Base-by-base conservation (phyloP, 2,113 vertebrate genomes). In the Oostethus manadensis region DNA sequence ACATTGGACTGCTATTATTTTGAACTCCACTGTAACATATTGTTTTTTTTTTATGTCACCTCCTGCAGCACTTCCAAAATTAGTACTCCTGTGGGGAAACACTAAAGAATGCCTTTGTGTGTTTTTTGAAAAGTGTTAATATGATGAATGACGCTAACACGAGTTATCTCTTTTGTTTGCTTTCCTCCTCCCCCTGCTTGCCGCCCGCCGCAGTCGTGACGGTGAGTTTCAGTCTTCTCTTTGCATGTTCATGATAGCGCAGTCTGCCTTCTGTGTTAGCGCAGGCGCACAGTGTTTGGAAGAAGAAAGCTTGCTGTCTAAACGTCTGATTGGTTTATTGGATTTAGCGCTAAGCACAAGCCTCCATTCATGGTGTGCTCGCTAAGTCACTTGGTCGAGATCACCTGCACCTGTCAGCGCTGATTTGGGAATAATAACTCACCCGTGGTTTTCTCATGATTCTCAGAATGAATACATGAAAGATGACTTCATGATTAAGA, bases 401-500 rank as follows among this genome's bases (percentile, higher is more conserved):
- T 66, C 58, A 60, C 53, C 63, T 21, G 22, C 8, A 20, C 3
- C 23, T 40, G 66, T 16, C 9, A 8, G n/a, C 20, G 3, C 53
- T 8, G 53, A 40, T 55, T 14, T 55, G 17, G 9, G 1, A 16
- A 8, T 20, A 21, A 13, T 55, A 20, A 56, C 53, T 35, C 29
- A 18, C 15, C 0, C 58, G 22, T 51, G 23, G 26, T 59, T 58
- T 11, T 64, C 42, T 73, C 13, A 33, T 79, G 18, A 35, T 62
- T 74, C 76, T 55, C 86, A 99, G 96, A 98, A 98, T 51, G 95
- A 99, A 84, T 99, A 98, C 83, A 97, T 99, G 94, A 98, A 98
- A 89, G 96, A 99, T 56, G 94, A 97, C 81, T 99, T 99, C 83
- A 96, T 97, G 89, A 96, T 99, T 82, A 98, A 98, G 90, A 98